These are phyloP conservation scores for Umimayanthus kanabou DNA, from an alignment of 92 coral and sea anemone genomes.

Conservation along the genomic window DNA sequence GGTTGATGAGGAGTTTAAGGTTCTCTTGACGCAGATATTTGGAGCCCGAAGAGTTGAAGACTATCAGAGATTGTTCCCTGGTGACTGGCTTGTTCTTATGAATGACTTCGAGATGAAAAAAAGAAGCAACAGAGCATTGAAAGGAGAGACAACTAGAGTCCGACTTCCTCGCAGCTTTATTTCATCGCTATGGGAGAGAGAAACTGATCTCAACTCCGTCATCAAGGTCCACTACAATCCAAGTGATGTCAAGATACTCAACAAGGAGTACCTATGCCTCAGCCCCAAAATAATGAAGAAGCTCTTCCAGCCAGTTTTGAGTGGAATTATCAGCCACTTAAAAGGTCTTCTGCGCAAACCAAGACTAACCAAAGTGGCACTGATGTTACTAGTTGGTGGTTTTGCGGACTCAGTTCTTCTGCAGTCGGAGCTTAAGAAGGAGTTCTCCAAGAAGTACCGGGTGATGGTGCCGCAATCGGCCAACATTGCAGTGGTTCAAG, in stretches of 20 bases:
- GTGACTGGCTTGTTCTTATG: constrained; percentile 34
- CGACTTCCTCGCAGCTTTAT: neutral
- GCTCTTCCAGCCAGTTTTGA: constrained; percentile 5
- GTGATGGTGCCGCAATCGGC: constrained; percentile 13
- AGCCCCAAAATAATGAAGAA: constrained; percentile 22
- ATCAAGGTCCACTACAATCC: neutral
- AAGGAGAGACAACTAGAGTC: constrained; percentile 16
- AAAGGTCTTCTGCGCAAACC: neutral
- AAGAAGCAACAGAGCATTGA: constrained; percentile 11
- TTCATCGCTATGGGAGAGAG: neutral
- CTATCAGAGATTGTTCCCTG: constrained; percentile 14
- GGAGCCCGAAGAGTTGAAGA: neutral
- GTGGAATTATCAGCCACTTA: constrained; percentile 16
- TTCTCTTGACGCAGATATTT: constrained; percentile 31
- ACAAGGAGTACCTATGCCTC: constrained; percentile 38
- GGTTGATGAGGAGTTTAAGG: constrained; percentile 22
- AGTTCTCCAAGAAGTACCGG: constrained; percentile 10
- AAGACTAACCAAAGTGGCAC: constrained; percentile 5
- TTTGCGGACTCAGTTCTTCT: constrained; percentile 15
- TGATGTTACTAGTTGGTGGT: constrained; percentile 36
- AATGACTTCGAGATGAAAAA: constrained; percentile 24
- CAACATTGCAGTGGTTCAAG: constrained; percentile 19
- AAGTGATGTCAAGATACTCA: neutral
- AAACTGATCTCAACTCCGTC: neutral
- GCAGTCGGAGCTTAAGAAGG: constrained; percentile 14